A percentile compares a stretch with the other conserved stretches of the same genome.
Conservation (phyloP, 1,140 invertebrate genomes). For the Probaryconus sp. region DNA sequence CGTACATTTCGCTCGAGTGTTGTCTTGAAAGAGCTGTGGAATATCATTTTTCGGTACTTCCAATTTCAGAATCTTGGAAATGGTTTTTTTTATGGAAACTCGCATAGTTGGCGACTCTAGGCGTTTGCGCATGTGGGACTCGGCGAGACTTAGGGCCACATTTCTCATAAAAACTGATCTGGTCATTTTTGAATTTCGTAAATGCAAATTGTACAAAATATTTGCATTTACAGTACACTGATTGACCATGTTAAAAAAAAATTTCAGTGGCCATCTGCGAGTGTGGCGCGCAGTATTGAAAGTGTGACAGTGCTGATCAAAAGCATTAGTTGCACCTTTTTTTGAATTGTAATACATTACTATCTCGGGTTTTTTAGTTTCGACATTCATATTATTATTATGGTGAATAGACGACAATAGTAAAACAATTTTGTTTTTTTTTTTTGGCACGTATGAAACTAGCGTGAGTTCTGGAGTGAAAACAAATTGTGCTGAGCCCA, state of each 20-base stretch:
- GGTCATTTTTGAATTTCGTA: neutral
- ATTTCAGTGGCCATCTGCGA: conserved; percentile 58
- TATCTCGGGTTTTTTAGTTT: neutral
- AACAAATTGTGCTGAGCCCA: conserved; percentile 10
- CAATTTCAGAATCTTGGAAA: conserved; percentile 6
- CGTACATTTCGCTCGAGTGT: too few relatives aligned
- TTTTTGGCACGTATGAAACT: conserved; percentile 8
- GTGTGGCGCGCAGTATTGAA: conserved; percentile 54
- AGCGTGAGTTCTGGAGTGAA: conserved; percentile 3
- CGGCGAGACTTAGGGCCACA: neutral
- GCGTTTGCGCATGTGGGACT: neutral
- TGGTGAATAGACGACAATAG: conserved; percentile 6
- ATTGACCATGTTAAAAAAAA: conserved; percentile 24
- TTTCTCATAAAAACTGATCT: conserved; percentile 1
- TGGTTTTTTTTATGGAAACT: neutral
- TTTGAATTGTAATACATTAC: conserved; percentile 11
- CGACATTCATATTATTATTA: conserved; percentile 1
- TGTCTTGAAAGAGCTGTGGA: too few relatives aligned
- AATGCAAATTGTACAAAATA: conserved; percentile 13
- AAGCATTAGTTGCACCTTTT: conserved; percentile 18
- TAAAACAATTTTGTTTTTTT: conserved; percentile 19
- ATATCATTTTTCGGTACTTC: neutral
- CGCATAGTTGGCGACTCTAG: neutral
- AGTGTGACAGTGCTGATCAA: conserved; percentile 11
- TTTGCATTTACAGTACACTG: conserved; percentile 10